Base-by-base conservation (phyloP, 2,797 vertebrate genomes). In the Pteropus rufus region DNA sequence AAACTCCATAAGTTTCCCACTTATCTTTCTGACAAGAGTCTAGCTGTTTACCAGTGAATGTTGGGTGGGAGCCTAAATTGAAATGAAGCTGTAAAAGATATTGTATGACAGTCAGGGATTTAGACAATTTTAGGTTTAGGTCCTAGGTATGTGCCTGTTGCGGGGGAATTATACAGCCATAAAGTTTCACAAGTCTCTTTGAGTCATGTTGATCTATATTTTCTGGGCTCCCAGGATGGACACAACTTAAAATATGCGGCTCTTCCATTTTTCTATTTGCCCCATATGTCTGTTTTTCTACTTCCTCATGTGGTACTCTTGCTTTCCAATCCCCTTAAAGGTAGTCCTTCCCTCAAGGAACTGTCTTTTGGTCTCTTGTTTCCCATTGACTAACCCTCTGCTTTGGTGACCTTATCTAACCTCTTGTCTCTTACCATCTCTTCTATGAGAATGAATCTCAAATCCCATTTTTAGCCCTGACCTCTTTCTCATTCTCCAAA, bases 1-100 rank as follows among this genome's bases (percentile, higher is more conserved):
- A 46, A 65, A 80, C n/a, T 80, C 80, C 60, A 46, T 70, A 89
- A 91, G n/a, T 79, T 83, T 72, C 67, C 69, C 62, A 82, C 41
- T 91, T 94, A 75, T 89, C 73, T 79, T 95, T 87, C 58, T 92
- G 56, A 60, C n/a, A 79, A 84, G 67, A 88, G 36, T 15, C 29
- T 72, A 95, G 69, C 26, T 89, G 41, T 79, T 79, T 39, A 46
- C 58, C 10, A 52, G 16, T 77, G 44, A 89, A 72, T 79, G 19
- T 93, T 65, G 65, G 46, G 2, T 60, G 26, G 49, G 14, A 93
- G 24, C 14, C n/a, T 39, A 15, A 65, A 72, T 10, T 65, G 24
- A 31, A 81, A 65, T 34, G 10, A 12, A 44, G n/a, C 31, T 84
- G 24, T 41, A 92, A 72, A 46, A n/a, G n/a, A 39, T 26, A 77